Evolutionary conservation across 2,888 invertebrate species (phyloP).

Genomic region (Asteroscopus sphinx): DNA sequence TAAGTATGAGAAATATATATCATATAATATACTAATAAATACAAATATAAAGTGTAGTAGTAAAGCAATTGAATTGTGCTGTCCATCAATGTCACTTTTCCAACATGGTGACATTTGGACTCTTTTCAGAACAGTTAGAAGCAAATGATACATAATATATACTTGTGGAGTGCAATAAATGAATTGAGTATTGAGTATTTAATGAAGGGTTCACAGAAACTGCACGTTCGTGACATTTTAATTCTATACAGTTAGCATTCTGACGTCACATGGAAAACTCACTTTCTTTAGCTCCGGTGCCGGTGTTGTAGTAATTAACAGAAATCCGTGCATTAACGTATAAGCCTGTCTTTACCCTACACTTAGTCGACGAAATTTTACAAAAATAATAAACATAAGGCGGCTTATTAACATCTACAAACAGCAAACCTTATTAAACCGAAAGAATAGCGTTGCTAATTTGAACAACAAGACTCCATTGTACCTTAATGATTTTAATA

Average conservation of each 20-base stretch:
- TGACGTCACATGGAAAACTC: not conserved
- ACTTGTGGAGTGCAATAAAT: not conserved
- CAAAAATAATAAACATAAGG: conserved; percentile 12
- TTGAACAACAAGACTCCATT: conserved; percentile 28
- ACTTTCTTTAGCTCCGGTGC: no score
- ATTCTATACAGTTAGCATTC: not conserved
- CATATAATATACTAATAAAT: no score
- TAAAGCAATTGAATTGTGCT: no score
- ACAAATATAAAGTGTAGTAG: no score
- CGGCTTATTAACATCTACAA: conserved; percentile 29
- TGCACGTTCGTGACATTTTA: not conserved
- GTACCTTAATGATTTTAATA: conserved; percentile 43
- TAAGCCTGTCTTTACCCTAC: not conserved
- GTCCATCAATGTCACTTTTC: conserved; percentile 25
- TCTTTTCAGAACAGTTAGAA: conserved; percentile 6
- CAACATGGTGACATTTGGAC: conserved; percentile 9
- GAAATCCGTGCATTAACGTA: not conserved
- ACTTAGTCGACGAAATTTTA: not conserved
- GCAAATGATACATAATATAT: no score
- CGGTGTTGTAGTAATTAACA: no score
- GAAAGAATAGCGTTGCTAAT: conserved; percentile 33
- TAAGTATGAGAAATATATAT: no score
- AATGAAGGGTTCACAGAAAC: not conserved
- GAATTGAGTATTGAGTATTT: no score
- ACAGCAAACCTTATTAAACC: conserved; percentile 41